A percentile compares a stretch with the other conserved stretches of the same genome.
Evolutionary conservation across 2,888 invertebrate species (phyloP).

Genomic region (Drosophila limbata): DNA sequence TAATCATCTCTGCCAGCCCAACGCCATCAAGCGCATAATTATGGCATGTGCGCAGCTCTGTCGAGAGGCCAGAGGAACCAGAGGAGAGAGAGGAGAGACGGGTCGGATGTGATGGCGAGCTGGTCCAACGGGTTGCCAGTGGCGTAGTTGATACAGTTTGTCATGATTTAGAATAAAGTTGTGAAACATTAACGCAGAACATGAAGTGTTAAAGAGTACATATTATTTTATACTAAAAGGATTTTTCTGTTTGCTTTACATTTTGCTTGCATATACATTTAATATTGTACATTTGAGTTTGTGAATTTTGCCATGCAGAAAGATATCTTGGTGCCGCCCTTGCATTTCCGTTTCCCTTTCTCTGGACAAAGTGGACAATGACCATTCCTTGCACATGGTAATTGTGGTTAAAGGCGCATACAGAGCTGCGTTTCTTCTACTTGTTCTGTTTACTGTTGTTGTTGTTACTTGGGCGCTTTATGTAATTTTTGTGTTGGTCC

Average conservation of each 20-base stretch:
- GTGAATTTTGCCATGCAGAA: not conserved
- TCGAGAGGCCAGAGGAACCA: not conserved
- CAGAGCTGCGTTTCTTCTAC: conserved; percentile 15
- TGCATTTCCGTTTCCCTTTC: not conserved
- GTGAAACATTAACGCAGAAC: not conserved
- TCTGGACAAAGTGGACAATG: conserved; percentile 5
- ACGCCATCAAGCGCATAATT: conserved; percentile 76
- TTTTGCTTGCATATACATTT: too few relatives aligned
- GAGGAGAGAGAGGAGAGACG: conserved; percentile 3
- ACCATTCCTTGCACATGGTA: conserved; percentile 20
- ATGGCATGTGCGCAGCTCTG: conserved; percentile 40
- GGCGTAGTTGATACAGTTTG: conserved; percentile 46
- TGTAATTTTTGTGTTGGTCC: conserved; percentile 62
- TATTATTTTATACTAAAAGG: not conserved
- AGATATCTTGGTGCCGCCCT: conserved; percentile 4
- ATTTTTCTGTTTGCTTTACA: not conserved
- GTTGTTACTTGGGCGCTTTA: conserved; percentile 43
- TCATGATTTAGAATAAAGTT: conserved; percentile 9
- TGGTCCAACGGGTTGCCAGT: conserved; percentile 34
- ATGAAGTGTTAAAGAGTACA: not conserved
- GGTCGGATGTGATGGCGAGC: conserved; percentile 22
- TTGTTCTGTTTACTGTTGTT: conserved; percentile 16
- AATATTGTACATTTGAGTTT: not conserved
- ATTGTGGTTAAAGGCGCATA: conserved; percentile 27
- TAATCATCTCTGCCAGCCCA: conserved; percentile 71